A percentile compares a stretch with the other conserved stretches of the same genome.
Evolutionary conservation across 2,797 vertebrate genomes (phyloP).

Genomic region (Acanthis flammea): DNA sequence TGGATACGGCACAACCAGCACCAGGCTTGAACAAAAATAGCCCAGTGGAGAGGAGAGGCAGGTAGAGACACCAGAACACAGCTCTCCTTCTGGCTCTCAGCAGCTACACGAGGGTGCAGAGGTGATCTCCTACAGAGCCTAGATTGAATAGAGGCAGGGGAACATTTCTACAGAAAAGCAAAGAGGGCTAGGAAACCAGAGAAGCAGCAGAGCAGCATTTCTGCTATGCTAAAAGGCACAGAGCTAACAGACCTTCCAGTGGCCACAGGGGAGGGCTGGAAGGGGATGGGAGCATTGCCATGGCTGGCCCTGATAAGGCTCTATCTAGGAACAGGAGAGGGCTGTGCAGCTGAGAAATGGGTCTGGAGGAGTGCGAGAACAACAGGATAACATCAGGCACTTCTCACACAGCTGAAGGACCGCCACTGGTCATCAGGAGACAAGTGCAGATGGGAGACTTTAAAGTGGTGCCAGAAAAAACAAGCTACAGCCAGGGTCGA

Average conservation of each 20-base stretch:
- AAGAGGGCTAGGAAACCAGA: neutral
- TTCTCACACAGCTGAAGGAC: conserved; percentile 28
- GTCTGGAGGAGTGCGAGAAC: conserved; percentile 15
- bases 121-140: neutral
- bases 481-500: conserved; percentile 45
- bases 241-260: neutral
- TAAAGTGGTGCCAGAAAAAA: conserved; percentile 60
- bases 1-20: neutral
- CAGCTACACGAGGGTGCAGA: neutral
- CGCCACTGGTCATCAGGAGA: neutral
- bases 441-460: conserved; percentile 32
- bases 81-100: neutral
- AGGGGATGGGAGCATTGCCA: neutral
- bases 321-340: conserved; percentile 19
- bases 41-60: neutral
- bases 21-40: neutral
- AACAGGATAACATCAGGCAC: conserved; percentile 26
- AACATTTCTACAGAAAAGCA: neutral
- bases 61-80: neutral
- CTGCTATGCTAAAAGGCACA: neutral
- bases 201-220: neutral
- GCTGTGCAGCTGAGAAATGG: fast-evolving
- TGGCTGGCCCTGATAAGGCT: neutral
- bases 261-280: neutral
- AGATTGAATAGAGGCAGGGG: neutral